Percentiles rank a stretch among this genome's conserved stretches.
Evolutionary conservation across 37 sponge, comb jelly and placozoan species (phyloP).

Genomic region (Halisarca cf. caerulea): DNA sequence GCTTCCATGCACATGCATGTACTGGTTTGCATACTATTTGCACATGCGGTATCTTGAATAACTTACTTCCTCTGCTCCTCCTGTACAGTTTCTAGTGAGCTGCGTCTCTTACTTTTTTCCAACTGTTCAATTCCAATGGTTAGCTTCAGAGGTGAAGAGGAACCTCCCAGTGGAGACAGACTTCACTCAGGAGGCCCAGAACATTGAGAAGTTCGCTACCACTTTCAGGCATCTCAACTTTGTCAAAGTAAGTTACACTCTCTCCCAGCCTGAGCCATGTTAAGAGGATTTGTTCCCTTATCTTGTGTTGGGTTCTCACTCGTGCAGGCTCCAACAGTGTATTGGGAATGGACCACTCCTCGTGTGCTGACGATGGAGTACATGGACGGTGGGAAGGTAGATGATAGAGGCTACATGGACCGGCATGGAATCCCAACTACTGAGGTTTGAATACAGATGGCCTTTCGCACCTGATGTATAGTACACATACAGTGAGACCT

Average conservation of each 20-base stretch:
- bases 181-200: constrained; percentile 82
- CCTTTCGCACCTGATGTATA: background rate
- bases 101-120: constrained; percentile 79
- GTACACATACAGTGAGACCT: background rate
- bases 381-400: constrained; percentile 78
- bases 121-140: constrained; percentile 85
- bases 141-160: constrained; percentile 66
- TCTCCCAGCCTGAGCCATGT: no score
- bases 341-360: constrained; percentile 78
- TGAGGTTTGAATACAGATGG: constrained; percentile 40
- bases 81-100: constrained; percentile 72
- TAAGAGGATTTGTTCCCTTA: no score
- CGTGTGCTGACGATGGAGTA: constrained; percentile 95
- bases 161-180: constrained; percentile 90
- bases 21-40: background rate
- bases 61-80: background rate
- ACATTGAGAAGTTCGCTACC: constrained; percentile 74
- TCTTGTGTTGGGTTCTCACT: background rate
- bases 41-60: background rate
- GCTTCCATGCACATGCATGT: background rate
- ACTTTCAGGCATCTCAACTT: constrained; percentile 74
- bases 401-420: constrained; percentile 70
- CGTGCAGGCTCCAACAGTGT: constrained; percentile 67
- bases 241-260: constrained; percentile 74
- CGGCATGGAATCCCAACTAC: constrained; percentile 42